These are phyloP conservation scores for Atopsyche davidsoni DNA, from an alignment of 1,140 invertebrate genomes.

Conservation along the genomic window DNA sequence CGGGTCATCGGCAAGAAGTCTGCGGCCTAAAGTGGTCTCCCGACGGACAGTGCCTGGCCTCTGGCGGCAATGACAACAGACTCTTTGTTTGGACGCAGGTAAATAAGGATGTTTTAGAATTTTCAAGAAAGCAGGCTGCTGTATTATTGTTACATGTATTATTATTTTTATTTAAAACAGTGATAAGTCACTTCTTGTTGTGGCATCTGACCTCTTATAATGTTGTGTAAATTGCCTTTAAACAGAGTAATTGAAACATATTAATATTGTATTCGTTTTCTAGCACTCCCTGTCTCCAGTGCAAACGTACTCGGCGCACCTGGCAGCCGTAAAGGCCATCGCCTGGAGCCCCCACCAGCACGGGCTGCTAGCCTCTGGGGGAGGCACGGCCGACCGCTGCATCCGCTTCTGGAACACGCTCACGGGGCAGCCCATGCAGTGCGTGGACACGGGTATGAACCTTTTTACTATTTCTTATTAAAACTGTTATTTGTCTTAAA, in stretches of 20 bases:
- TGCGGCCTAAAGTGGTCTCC: constrained; percentile 99
- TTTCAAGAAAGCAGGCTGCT: background rate
- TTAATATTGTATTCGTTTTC: constrained; percentile 6
- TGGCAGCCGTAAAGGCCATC: constrained; percentile 98
- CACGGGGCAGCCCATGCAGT: constrained; percentile 98
- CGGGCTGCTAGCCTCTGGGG: constrained; percentile 93
- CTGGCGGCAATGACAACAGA: constrained; percentile 98
- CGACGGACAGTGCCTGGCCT: constrained; percentile 96
- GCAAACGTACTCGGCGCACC: constrained; percentile 95
- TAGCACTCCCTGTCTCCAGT: constrained; percentile 78
- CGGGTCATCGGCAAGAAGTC: constrained; percentile 94
- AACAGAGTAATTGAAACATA: background rate
- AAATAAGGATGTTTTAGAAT: constrained; percentile 5
- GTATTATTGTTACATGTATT: background rate
- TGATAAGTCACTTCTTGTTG: background rate
- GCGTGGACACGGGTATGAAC: constrained; percentile 81
- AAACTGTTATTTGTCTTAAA: background rate
- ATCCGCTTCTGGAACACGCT: constrained; percentile 99
- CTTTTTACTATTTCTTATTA: background rate
- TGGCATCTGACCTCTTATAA: too few relatives aligned
- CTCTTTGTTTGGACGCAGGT: constrained; percentile 93
- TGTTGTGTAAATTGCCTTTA: too few relatives aligned
- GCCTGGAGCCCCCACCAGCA: constrained; percentile 99
- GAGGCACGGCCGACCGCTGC: constrained; percentile 96
- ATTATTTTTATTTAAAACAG: background rate